Base-by-base conservation (phyloP, 2,888 invertebrate species). In the Volucella bombylans region DNA sequence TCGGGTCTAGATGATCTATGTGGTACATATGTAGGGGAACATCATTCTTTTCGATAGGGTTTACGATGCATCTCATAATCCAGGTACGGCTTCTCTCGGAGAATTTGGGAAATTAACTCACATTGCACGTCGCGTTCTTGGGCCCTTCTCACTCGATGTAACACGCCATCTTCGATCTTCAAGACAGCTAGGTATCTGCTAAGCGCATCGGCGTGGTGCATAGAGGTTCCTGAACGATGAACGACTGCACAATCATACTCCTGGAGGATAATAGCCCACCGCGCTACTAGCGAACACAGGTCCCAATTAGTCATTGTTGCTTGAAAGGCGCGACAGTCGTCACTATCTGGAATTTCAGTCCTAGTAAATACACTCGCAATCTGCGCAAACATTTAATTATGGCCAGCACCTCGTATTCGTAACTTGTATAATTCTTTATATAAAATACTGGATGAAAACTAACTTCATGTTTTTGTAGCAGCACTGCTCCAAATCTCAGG, bases 1-100 rank as follows among this genome's bases (percentile, higher is more conserved):
- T 15, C 2, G 89, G 90, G 1, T 90, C 90, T 0, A 90, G 9
- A 87, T 18, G 1, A 18, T 18, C 18, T 18, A 1, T 18, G 1
- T 18, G 18, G 18, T 18, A 18, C 0, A 89, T 90, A 11, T 88
- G 64, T 11, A 90, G 62, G 2, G 89, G 89, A 1, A 62, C 50
- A 0, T 77, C 31, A n/a, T n/a, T 89, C 57, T 90, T 90, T 8
- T 87, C 86, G 1, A 90, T 87, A 0, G 10, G n/a, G n/a, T n/a
- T n/a, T 31, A 11, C 31, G n/a, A 15, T 54, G 41, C 18, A 55
- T 11, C 11, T 69, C 47, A 18, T 45, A 57, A 6, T 57, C 47
- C n/a, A 57, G 45, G 47, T 62, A 62, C 18, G 62, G 47, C 47
- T 47, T 62, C 45, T 62, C n/a, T 8, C 18, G 8, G 12, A 41